Base-by-base conservation (phyloP, 2,888 invertebrate species). In the Phalera bucephala region DNA sequence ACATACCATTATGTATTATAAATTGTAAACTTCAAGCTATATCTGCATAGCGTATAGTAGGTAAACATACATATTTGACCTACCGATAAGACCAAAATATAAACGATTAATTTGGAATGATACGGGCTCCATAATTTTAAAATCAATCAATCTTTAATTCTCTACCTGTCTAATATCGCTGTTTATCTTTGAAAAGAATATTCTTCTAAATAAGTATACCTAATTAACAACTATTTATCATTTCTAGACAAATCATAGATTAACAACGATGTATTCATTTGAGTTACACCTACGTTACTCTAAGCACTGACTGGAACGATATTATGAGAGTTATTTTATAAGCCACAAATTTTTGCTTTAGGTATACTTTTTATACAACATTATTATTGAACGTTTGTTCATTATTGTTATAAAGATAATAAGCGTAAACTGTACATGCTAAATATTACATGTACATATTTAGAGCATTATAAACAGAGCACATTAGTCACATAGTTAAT, bases 401-500 rank as follows among this genome's bases (percentile, higher is more conserved):
- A 70, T 73, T 72, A 76, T 65, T 77, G 71, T 77, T 72, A 73
- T 59, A 61, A n/a, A n/a, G n/a, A 51, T 62, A 44, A 54, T 56
- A 63, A 66, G 51, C 63, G 65, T 55, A 64, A 73, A 65, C 41
- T 49, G 67, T 73, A 72, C 69, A 72, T 71, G 68, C 60, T 61
- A 62, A 61, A 45, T 52, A 53, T 37, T 38, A 48, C 47, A 42
- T 50, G 58, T 64, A 52, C 49, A 51, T 63, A 76, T 62, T 66
- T 75, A 77, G 72, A 67, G 65, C 68, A 74, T 79, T 78, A 73
- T 71, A 69, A 78, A 76, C 74, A 59, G 67, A 81, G 86, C 87
- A 86, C 87, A 80, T 80, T 86, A 84, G 80, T 75, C 76, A 80
- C 82, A 78, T 83, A 82, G 77, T 72, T 77, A 70, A 69, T 74